phyloP scores from a whole-genome alignment of 2,113 vertebrate species.

The Laterallus jamaicensis region DNA sequence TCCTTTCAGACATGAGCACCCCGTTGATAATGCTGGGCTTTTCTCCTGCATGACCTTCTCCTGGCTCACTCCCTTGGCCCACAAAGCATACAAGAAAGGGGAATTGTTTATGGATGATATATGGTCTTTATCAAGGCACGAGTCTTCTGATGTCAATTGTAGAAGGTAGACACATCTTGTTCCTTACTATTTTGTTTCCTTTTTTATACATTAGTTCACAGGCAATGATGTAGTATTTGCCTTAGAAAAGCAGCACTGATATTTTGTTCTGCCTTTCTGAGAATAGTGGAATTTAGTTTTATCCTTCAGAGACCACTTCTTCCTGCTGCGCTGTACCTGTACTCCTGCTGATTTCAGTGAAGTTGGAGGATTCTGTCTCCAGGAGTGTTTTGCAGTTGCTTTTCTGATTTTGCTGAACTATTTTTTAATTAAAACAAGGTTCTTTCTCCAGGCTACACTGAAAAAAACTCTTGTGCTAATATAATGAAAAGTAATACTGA shows the following conservation, averaged over 20 bases:
- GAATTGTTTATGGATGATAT: conserved; percentile 86
- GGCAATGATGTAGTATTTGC: not conserved
- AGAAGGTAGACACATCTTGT: conserved; percentile 78
- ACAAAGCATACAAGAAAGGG: conserved; percentile 82
- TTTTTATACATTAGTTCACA: fast-evolving
- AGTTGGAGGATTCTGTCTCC: not conserved
- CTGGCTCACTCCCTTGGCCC: conserved; percentile 88
- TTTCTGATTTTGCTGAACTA: not conserved
- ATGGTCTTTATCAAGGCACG: conserved; percentile 86
- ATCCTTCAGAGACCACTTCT: not conserved
- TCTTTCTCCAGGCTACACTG: not conserved
- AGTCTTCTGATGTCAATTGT: conserved; percentile 87
- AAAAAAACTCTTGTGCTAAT: not conserved
- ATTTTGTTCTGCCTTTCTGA: not conserved
- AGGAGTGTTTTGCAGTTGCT: not conserved
- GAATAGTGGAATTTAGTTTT: not conserved
- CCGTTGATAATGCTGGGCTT: conserved; percentile 90
- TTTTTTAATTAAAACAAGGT: not conserved
- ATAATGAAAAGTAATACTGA: not conserved
- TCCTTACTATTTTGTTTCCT: not conserved
- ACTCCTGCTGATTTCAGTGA: not conserved
- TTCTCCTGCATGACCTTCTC: conserved; percentile 95
- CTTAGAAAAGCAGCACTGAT: not conserved
- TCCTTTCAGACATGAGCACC: conserved; percentile 82
- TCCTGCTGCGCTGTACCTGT: not conserved